phyloP scores from a whole-genome alignment of 2,888 invertebrate species.

The Lithophane ornitopus region DNA sequence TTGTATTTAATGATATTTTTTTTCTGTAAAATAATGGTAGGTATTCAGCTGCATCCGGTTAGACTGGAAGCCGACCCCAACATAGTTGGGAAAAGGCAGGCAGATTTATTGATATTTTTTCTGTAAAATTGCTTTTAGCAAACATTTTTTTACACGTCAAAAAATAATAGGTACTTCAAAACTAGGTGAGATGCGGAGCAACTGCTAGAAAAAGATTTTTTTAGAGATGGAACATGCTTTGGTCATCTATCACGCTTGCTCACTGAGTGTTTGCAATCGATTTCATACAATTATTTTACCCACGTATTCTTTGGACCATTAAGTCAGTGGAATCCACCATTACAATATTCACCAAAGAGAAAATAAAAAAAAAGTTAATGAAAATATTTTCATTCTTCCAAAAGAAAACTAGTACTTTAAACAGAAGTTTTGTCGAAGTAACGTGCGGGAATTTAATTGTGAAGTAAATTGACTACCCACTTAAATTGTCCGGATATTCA shows the following conservation, averaged over 20 bases:
- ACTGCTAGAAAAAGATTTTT: background rate
- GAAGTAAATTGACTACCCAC: background rate
- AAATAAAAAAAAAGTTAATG: background rate
- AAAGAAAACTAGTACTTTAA: background rate
- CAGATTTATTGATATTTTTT: too few relatives aligned
- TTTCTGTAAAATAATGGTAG: too few relatives aligned
- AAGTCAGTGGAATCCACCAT: too few relatives aligned
- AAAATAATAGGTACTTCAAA: background rate
- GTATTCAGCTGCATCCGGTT: too few relatives aligned
- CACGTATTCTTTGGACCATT: conserved; percentile 1
- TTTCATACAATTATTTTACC: background rate
- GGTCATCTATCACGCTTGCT: conserved; percentile 3
- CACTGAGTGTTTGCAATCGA: background rate
- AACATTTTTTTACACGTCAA: background rate
- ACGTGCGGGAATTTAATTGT: background rate
- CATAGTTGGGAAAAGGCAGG: too few relatives aligned
- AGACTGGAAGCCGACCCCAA: too few relatives aligned
- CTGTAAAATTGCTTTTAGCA: too few relatives aligned
- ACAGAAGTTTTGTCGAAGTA: background rate
- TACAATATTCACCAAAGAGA: background rate
- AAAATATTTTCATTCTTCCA: background rate
- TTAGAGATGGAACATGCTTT: background rate
- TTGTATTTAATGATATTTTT: background rate
- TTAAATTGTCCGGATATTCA: too few relatives aligned
- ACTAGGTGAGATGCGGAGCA: background rate